Evolutionary conservation across 53 echinoderm and acorn worm genomes (phyloP).

Genomic region (Actinopyga echinites): DNA sequence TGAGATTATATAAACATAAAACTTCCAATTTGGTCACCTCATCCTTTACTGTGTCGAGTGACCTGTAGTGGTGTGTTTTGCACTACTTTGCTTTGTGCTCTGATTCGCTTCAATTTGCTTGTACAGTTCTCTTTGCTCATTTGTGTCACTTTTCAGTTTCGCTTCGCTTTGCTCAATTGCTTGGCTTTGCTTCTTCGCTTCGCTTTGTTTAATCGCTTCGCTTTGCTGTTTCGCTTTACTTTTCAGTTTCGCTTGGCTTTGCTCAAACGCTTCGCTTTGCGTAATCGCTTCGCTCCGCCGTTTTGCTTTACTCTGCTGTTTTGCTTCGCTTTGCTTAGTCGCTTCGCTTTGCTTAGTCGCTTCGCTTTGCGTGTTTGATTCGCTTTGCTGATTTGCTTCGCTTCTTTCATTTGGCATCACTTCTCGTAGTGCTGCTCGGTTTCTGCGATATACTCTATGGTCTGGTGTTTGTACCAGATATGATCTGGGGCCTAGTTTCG

Average conservation of each 20-base stretch:
- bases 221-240: neutral
- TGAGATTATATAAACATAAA: too few species aligned
- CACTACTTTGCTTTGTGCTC: neutral
- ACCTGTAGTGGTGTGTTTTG: neutral
- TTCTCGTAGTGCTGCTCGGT: slow-evolving; percentile 42
- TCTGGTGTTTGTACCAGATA: slow-evolving; percentile 35
- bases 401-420: neutral
- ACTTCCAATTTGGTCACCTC: too few species aligned
- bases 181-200: neutral
- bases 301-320: too few species aligned
- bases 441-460: slow-evolving; percentile 20
- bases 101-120: neutral
- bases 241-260: neutral
- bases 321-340: neutral
- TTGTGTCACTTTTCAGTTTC: neutral
- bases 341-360: slow-evolving; percentile 1
- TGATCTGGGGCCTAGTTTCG: slow-evolving; percentile 52
- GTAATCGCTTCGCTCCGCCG: neutral
- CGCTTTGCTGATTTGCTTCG: too few species aligned
- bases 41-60: too few species aligned
- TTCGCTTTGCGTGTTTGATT: neutral
- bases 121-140: neutral
- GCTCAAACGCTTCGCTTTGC: neutral
- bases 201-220: neutral
- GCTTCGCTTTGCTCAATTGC: too few species aligned